Evolutionary conservation across 1,140 invertebrate species (phyloP), one percentile per base, ranked within the genome.

Genomic region (Trissolcus basalis): DNA sequence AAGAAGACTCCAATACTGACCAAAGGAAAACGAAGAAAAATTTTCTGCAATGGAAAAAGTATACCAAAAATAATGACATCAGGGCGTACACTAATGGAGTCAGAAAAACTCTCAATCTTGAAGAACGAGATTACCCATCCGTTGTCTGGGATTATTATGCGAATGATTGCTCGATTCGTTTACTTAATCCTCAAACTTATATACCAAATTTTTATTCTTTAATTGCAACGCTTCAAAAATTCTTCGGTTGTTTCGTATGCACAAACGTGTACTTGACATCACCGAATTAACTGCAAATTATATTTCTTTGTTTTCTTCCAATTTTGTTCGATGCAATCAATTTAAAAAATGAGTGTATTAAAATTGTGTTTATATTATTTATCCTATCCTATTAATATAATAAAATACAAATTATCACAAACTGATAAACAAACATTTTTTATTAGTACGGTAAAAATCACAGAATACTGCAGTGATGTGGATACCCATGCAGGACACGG

Each of bases 251-350:
- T 63, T 95, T 97, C 88, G 96, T 97, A 44, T 97, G 97, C 8
- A 94, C 96, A 1, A 99, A 99, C 92, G 91, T 94, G 10, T 99
- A 99, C 84, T 85, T 99, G 47, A 99, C 98, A n/a, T 98, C 98
- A 11, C 93, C 97, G 7, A 93, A 94, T 59, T n/a, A n/a, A n/a
- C n/a, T n/a, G n/a, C n/a, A n/a, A n/a, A n/a, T n/a, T n/a, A n/a
- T n/a, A n/a, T n/a, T n/a, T n/a, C n/a, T n/a, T n/a, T n/a, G n/a
- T n/a, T n/a, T n/a, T n/a, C n/a, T n/a, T n/a, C n/a, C n/a, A n/a
- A n/a, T n/a, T n/a, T n/a, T n/a, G n/a, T n/a, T n/a, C n/a, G n/a
- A n/a, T n/a, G n/a, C n/a, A n/a, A n/a, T n/a, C n/a, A n/a, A n/a
- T n/a, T n/a, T n/a, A n/a, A n/a, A n/a, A n/a, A n/a, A n/a, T n/a